Evolutionary conservation across 2,888 invertebrate genomes (phyloP), one percentile per base, ranked within the genome.

Genomic region (Gortyna flavago): DNA sequence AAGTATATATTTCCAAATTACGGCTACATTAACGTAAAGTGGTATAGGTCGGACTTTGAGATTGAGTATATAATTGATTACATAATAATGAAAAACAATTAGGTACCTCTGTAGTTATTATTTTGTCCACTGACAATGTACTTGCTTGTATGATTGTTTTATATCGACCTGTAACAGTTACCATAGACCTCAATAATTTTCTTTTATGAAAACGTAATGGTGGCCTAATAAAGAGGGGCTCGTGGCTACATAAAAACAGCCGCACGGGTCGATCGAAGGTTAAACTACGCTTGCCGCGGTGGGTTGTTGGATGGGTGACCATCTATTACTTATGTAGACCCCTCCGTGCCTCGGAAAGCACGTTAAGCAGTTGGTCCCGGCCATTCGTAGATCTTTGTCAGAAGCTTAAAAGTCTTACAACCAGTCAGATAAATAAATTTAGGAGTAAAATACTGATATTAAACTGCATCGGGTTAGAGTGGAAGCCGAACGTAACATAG

Each of bases 1-100:
- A n/a, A n/a, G 29, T 64, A 65, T 51, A 51, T 77, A 70, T 70
- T 70, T 66, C 41, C n/a, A 66, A 51, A n/a, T n/a, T n/a, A n/a
- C n/a, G n/a, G n/a, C n/a, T n/a, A n/a, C n/a, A 77, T 77, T 69
- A 6, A 41, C 41, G 18, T 44, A 21, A 25, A 35, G 18, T 76
- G 25, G 18, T 65, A 41, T 21, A 41, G 11, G 11, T 29, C 2
- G 3, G 21, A 29, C 11, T n/a, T n/a, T n/a, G n/a, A n/a, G n/a
- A 66, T 29, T 41, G 5, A 38, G 3, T 25, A 7, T 25, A 16
- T 13, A 38, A 38, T 65, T n/a, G n/a, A n/a, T 18, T 41, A 41
- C n/a, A 18, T n/a, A 41, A 41, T 41, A 41, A 41, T 41, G 25
- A 25, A 35, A 2, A 62, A 16, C 16, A 64, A 64, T 38, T 8